These are phyloP conservation scores for Phaethornis superciliosus DNA, from an alignment of 2,113 vertebrate genomes.

Conservation along the genomic window DNA sequence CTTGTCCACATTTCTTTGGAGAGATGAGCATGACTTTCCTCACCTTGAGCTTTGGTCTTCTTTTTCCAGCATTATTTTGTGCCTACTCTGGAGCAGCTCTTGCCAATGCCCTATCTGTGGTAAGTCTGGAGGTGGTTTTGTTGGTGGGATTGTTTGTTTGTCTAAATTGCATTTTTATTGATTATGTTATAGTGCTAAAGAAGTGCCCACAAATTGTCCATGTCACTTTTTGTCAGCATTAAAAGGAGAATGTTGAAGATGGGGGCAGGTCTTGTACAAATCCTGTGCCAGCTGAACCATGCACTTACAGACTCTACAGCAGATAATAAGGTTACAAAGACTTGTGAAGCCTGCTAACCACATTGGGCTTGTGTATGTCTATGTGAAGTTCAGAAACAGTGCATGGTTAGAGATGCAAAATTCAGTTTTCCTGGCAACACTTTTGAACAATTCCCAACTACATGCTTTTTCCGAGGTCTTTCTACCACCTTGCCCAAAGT, in stretches of 20 bases:
- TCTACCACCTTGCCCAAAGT: neutral
- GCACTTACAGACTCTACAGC: neutral
- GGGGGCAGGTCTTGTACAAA: neutral
- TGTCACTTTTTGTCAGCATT: neutral
- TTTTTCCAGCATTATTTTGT: slow-evolving; percentile 82
- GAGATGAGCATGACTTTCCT: neutral
- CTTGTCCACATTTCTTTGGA: neutral
- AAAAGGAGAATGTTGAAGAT: neutral
- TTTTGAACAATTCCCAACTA: neutral
- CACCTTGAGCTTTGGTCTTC: neutral
- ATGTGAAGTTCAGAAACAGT: neutral
- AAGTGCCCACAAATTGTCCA: neutral
- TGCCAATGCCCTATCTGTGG: slow-evolving; percentile 83
- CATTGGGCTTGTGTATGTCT: rapidly evolving
- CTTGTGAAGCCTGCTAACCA: neutral
- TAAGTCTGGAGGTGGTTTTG: slow-evolving; percentile 57
- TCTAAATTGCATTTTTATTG: neutral
- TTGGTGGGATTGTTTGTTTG: rapidly evolving
- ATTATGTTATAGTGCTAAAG: neutral
- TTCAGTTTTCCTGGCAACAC: neutral
- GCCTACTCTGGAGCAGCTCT: slow-evolving; percentile 89
- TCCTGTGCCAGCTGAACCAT: neutral
- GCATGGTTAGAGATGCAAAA: neutral
- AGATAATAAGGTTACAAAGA: neutral
- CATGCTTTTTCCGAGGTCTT: neutral